Evolutionary conservation across 1,140 invertebrate species (phyloP).

Genomic region (Saccostrea glomerata): DNA sequence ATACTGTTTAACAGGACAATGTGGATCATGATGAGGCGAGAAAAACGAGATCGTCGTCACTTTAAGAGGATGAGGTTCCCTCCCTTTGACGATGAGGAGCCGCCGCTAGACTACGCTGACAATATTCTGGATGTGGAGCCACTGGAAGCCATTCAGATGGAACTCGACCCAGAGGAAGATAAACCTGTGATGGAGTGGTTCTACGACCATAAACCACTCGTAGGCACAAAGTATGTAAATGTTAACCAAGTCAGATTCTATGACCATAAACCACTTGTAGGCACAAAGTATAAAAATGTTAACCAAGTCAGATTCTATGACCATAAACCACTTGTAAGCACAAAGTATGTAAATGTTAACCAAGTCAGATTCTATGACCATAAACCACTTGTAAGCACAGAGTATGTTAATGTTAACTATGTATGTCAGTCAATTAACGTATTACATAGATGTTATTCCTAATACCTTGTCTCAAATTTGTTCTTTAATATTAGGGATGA

Average conservation of each 20-base stretch:
- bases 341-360: neutral
- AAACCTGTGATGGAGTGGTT: constrained; percentile 93
- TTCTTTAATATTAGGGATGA: too few relatives aligned
- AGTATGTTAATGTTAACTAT: neutral
- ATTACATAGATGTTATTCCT: too few relatives aligned
- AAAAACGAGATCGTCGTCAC: constrained; percentile 98
- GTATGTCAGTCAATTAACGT: too few relatives aligned
- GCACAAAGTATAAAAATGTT: neutral
- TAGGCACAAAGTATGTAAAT: constrained; percentile 86
- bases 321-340: neutral
- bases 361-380: neutral
- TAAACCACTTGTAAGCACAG: neutral
- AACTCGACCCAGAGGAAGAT: constrained; percentile 98
- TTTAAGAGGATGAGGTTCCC: constrained; percentile 99
- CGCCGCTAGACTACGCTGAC: constrained; percentile 99
- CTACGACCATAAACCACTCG: constrained; percentile 98
- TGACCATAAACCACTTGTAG: neutral
- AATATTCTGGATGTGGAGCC: constrained; percentile 99
- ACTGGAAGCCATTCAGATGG: constrained; percentile 99
- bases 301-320: neutral
- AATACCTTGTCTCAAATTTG: too few relatives aligned
- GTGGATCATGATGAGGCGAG: constrained; percentile 99
- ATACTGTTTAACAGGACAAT: constrained; percentile 86
- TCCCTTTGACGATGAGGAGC: constrained; percentile 99
- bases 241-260: neutral